Base-by-base conservation (phyloP, 1,140 invertebrate species). In the Reticulitermes speratus region DNA sequence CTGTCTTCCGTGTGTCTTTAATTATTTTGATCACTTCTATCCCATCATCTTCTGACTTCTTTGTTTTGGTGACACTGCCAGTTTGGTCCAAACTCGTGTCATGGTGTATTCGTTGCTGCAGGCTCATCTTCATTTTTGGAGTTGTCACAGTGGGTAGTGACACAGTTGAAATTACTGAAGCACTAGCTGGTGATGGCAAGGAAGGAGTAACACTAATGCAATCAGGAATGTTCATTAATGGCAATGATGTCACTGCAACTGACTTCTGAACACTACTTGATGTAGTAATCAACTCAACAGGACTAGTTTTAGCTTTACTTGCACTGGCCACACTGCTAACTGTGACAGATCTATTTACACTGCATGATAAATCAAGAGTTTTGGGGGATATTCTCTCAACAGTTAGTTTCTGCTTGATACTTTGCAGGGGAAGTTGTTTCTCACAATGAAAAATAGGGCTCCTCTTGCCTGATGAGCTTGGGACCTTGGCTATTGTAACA, bases 61-160 rank as follows among this genome's bases (percentile, higher is more conserved):
- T 9, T 25, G 21, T 14, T 11, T 83, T 44, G 32, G 44, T 83
- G 48, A 45, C 23, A 30, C 19, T 21, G 30, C 75, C 30, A 44
- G 85, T 9, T 14, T 30, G 48, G n/a, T 86, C 55, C 25, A 48
- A 48, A 48, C 30, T 82, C 7, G 86, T 89, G 1, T 90, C 90
- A 16, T 88, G 88, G 9, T 89, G 44, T 38, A 89, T 87, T 59
- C 89, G 88, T n/a, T 90, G 89, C 82, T 90, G 90, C 3, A 90
- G 55, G 75, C 87, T 87, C 16, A 88, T 45, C 8, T 88, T 82
- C 9, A 88, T 65, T 59, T 89, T 89, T 3, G 86, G 65, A 81
- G 84, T 84, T 11, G 85, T 32, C 19, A 87, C 85, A 32, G 81
- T 82, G 86, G 87, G 86, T 69, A 85, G 87, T 0, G 87, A 83